phyloP scores from a whole-genome alignment of 2,888 invertebrate species.

The Odontocerum albicorne region DNA sequence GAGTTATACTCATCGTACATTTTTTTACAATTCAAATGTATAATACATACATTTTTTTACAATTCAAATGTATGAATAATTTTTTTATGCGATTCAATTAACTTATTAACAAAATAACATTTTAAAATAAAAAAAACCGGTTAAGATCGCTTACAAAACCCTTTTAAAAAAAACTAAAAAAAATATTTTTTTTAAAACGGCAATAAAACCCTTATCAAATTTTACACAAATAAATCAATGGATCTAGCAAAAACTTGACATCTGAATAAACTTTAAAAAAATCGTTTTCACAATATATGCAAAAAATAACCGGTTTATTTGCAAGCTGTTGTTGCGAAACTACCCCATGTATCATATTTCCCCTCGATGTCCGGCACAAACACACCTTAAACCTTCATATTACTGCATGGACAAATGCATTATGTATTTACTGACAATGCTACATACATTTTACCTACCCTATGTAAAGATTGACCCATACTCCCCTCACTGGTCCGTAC shows the following conservation, averaged over 20 bases:
- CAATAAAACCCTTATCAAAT: too few species aligned
- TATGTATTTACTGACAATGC: constrained; percentile 14
- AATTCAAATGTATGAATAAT: too few species aligned
- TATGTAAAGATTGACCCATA: constrained; percentile 23
- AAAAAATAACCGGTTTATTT: constrained; percentile 19
- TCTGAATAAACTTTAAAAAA: constrained; percentile 9
- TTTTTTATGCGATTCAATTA: too few species aligned
- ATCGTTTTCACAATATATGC: not conserved
- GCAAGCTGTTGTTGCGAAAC: constrained; percentile 21
- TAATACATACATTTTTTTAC: too few species aligned
- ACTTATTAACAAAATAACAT: too few species aligned
- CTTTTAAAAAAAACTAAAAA: too few species aligned
- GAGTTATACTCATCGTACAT: too few species aligned
- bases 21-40: too few species aligned
- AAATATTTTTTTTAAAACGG: too few species aligned
- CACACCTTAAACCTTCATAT: not conserved
- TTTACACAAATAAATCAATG: too few species aligned
- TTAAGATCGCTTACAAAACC: too few species aligned
- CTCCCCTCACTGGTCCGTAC: constrained; percentile 48
- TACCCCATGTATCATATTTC: not conserved
- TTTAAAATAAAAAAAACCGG: too few species aligned
- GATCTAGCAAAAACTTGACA: constrained; percentile 8
- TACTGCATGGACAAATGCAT: constrained; percentile 15
- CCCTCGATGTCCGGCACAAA: not conserved
- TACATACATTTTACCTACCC: constrained; percentile 9